Evolutionary conservation across 1,140 invertebrate species (phyloP), one percentile per base, ranked within the genome.

Genomic region (Coelopa frigida): DNA sequence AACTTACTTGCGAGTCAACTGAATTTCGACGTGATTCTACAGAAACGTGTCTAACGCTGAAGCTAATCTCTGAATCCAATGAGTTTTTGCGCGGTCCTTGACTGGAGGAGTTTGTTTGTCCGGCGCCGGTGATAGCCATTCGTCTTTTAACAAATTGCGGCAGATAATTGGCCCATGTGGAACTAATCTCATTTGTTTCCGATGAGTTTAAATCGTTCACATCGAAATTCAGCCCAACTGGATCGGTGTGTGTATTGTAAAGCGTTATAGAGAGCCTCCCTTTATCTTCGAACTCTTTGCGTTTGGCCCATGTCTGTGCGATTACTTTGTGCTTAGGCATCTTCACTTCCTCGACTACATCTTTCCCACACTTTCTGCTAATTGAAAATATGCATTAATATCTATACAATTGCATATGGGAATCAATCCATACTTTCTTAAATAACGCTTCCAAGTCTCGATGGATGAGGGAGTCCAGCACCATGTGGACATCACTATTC

Each of bases 401-500:
- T 15, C n/a, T 5, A n/a, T 20, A 29, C 22, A 32, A 11, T 11
- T 45, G 4, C 8, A 29, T 29, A 29, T 8, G n/a, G 8, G 27
- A 29, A 29, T 36, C 12, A 36, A 7, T 7, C 7, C 63, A 59
- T 76, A 91, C 87, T 83, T 85, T 68, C 80, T 77, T 22, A 93
- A 73, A 66, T 88, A 91, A 52, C 88, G 74, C 42, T 80, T 79
- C 92, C 92, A 96, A 1, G 83, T 82, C 48, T 85, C 78, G 2
- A 87, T 61, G 1, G 89, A 88, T 17, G 85, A 83, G 27, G 78
- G 75, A 22, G 87, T 94, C 88, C 89, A 94, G 18, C 89, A 86
- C 89, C 89, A 95, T 3, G 85, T 88, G 4, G 89, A 88, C 84
- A 94, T 90, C n/a, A 87, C 73, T 46, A 91, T 78, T 22, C 89